Conservation (phyloP, 2,113 vertebrate species). For the Ailuropoda melanoleuca region DNA sequence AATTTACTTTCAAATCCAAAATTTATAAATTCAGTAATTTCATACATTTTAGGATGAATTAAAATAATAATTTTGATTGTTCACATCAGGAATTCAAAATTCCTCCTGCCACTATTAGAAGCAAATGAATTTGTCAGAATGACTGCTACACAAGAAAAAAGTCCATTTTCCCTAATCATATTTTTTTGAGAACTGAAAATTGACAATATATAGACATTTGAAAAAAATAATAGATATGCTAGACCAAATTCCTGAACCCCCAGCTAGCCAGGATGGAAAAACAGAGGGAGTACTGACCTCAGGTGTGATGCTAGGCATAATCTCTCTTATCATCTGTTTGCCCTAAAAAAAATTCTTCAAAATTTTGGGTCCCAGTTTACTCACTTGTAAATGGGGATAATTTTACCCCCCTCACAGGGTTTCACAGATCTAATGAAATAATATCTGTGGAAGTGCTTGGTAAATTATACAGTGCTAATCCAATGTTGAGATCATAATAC, state of each 20-base stretch:
- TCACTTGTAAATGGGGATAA: neutral
- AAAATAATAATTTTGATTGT: constrained; percentile 21
- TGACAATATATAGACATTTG: neutral
- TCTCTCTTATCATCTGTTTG: neutral
- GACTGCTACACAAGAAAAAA: constrained; percentile 14
- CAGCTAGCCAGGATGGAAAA: neutral
- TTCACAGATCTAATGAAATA: neutral
- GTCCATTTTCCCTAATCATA: neutral
- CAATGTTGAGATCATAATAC: neutral
- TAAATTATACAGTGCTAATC: neutral
- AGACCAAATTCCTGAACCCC: neutral
- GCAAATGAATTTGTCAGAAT: constrained; percentile 23
- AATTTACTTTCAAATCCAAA: constrained; percentile 36
- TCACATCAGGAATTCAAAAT: constrained; percentile 43
- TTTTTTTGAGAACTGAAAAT: neutral
- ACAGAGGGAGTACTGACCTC: neutral
- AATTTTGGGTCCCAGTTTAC: neutral
- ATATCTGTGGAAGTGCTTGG: neutral
- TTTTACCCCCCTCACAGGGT: neutral
- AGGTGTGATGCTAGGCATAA: neutral
- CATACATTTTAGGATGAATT: neutral
- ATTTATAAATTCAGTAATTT: constrained; percentile 16
- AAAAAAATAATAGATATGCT: neutral
- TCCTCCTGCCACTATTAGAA: constrained; percentile 18
- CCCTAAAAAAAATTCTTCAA: neutral